Conservation (phyloP, 2,113 vertebrate genomes). For the Pluvianellus socialis region DNA sequence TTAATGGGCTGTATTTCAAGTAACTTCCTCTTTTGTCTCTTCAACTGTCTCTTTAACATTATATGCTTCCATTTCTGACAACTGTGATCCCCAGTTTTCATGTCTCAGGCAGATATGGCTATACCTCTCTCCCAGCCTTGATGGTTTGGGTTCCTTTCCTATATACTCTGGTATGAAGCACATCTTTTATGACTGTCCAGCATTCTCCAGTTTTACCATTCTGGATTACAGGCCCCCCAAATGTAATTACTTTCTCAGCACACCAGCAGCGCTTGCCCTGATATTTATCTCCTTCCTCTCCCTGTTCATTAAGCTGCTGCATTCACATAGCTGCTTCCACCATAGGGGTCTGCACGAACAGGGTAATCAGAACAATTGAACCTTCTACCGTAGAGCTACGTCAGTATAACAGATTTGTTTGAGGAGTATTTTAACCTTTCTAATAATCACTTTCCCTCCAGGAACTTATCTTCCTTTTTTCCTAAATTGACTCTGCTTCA, state of each 20-base stretch:
- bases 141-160: background rate
- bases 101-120: background rate
- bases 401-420: background rate
- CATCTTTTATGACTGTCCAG: background rate
- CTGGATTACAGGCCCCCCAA: background rate
- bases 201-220: background rate
- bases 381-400: background rate
- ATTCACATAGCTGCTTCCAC: constrained; percentile 9
- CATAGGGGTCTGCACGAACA: background rate
- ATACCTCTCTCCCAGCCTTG: background rate
- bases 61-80: background rate
- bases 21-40: background rate
- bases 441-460: background rate
- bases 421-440: background rate
- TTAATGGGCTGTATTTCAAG: constrained; percentile 33
- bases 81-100: background rate
- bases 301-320: constrained; percentile 19
- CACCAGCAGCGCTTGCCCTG: background rate
- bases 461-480: background rate
- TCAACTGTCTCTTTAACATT: background rate
- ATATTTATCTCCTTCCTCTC: constrained; percentile 17
- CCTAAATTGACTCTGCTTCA: background rate
- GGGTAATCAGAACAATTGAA: background rate
- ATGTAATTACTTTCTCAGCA: constrained; percentile 21
- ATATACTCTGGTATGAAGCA: background rate